A percentile compares a stretch with the other conserved stretches of the same genome.
These are phyloP conservation scores for Falco biarmicus DNA, from an alignment of 2,797 vertebrate species.

Conservation along the genomic window DNA sequence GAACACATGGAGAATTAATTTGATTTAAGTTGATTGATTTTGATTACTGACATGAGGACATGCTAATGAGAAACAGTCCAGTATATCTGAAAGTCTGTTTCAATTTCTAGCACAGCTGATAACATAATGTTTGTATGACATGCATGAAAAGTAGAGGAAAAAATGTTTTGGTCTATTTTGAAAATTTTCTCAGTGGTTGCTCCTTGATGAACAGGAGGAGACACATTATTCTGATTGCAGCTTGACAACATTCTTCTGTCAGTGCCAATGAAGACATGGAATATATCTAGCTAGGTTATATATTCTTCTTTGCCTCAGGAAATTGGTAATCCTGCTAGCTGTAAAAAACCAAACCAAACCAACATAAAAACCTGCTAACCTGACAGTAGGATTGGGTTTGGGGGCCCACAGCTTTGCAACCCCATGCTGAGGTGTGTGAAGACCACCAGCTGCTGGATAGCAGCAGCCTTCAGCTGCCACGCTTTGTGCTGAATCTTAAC, in stretches of 20 bases:
- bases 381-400: background rate
- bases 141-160: background rate
- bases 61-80: conserved; percentile 55
- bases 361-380: background rate
- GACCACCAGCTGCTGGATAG: background rate
- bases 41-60: conserved; percentile 49
- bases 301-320: background rate
- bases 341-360: background rate
- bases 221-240: background rate
- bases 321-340: background rate
- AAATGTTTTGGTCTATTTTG: background rate
- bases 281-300: background rate
- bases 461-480: background rate
- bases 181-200: background rate
- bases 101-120: background rate
- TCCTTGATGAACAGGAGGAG: background rate
- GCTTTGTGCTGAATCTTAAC: background rate
- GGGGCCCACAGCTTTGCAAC: background rate
- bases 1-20: conserved; percentile 33
- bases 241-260: background rate
- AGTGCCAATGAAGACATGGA: background rate
- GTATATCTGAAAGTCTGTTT: conserved; percentile 20
- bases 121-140: background rate
- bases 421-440: background rate
- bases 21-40: conserved; percentile 50